phyloP scores from a whole-genome alignment of 1,140 invertebrate species.

The Ladona fulva region DNA sequence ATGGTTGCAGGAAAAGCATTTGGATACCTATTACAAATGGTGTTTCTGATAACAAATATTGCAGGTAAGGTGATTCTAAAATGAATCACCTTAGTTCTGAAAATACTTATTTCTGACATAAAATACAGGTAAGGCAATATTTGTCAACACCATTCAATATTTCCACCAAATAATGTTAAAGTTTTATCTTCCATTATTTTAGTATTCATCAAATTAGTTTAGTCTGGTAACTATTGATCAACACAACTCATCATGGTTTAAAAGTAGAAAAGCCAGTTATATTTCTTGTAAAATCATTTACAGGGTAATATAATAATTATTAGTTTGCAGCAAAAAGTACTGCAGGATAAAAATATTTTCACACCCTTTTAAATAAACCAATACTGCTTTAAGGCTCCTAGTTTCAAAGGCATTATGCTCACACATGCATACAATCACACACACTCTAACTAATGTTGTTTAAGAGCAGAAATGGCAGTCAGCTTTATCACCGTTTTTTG shows the following conservation, averaged over 20 bases:
- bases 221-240: neutral
- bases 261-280: conserved; percentile 6
- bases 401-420: neutral
- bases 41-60: too few relatives aligned
- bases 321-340: conserved; percentile 6
- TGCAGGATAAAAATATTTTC: neutral
- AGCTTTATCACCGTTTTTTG: neutral
- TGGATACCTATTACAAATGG: too few relatives aligned
- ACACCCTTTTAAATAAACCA: conserved; percentile 2
- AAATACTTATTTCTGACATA: too few relatives aligned
- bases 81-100: too few relatives aligned
- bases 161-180: too few relatives aligned
- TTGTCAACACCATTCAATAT: too few relatives aligned
- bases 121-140: too few relatives aligned
- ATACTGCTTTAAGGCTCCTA: conserved; percentile 7
- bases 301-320: neutral
- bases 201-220: too few relatives aligned
- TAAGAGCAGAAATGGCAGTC: neutral
- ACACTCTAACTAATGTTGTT: neutral
- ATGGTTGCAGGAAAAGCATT: too few relatives aligned
- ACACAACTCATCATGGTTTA: neutral
- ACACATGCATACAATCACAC: conserved; percentile 4
- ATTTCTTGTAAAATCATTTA: conserved; percentile 3
- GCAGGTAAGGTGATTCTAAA: too few relatives aligned
- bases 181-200: too few relatives aligned